These are phyloP conservation scores for Cossypha heuglini DNA, from an alignment of 2,797 vertebrate genomes.

Conservation along the genomic window DNA sequence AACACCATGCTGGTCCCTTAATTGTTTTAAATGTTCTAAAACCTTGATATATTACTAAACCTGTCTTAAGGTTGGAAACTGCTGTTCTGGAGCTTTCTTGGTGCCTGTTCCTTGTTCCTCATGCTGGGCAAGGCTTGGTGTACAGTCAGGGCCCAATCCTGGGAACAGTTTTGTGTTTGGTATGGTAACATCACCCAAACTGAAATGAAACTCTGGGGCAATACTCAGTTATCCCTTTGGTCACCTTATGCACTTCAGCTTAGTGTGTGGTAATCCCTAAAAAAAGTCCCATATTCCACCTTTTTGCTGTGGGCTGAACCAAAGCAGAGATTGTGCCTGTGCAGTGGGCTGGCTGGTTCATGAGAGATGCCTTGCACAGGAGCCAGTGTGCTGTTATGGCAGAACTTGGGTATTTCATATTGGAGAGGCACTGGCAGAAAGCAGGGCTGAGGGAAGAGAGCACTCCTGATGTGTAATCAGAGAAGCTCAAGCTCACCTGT, in stretches of 20 bases:
- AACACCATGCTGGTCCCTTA: background rate
- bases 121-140: accelerated
- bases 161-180: background rate
- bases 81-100: background rate
- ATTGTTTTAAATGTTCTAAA: background rate
- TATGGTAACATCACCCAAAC: background rate
- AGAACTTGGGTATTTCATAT: background rate
- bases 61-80: background rate
- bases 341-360: background rate
- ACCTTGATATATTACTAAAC: background rate
- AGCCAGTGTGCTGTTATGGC: background rate
- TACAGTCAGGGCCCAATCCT: background rate
- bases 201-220: background rate
- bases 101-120: background rate
- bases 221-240: background rate
- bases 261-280: background rate
- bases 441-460: background rate
- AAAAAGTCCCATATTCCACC: background rate
- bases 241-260: background rate
- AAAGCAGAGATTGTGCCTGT: background rate
- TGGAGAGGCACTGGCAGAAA: background rate
- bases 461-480: accelerated
- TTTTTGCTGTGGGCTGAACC: background rate
- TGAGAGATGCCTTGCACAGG: background rate
- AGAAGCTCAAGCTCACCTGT: background rate